Evolutionary conservation across 2,113 vertebrate genomes (phyloP).

Genomic region (Larimichthys crocea): DNA sequence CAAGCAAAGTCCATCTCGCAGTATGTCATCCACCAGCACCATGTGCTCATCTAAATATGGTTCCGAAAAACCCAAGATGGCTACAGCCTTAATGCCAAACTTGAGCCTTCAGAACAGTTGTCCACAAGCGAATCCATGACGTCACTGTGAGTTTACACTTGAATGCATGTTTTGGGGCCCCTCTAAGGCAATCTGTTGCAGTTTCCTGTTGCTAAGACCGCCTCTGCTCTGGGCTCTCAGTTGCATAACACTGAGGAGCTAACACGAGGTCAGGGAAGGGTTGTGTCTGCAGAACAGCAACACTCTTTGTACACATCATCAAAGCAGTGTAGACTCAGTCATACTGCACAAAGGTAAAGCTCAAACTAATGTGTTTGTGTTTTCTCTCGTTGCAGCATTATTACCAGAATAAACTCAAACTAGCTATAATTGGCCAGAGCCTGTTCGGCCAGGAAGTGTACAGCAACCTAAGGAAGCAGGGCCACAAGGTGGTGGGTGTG

Average conservation of each 20-base stretch:
- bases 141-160: too few relatives aligned
- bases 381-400: constrained; percentile 79
- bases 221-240: neutral
- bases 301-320: neutral
- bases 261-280: neutral
- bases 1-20: too few relatives aligned
- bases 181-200: neutral
- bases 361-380: neutral
- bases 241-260: neutral
- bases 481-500: constrained; percentile 95
- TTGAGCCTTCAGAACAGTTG: too few relatives aligned
- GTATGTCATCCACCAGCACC: too few relatives aligned
- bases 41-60: too few relatives aligned
- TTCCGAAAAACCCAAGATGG: too few relatives aligned
- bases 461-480: constrained; percentile 90
- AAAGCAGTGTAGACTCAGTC: neutral
- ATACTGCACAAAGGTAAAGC: neutral
- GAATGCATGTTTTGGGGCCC: neutral
- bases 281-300: neutral
- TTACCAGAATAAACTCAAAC: constrained; percentile 91
- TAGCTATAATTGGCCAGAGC: constrained; percentile 98
- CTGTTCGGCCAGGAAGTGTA: constrained; percentile 98
- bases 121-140: too few relatives aligned
- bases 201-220: neutral
- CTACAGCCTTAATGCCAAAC: too few relatives aligned